phyloP scores from a whole-genome alignment of 1,140 invertebrate genomes.

The Eueides isabella region DNA sequence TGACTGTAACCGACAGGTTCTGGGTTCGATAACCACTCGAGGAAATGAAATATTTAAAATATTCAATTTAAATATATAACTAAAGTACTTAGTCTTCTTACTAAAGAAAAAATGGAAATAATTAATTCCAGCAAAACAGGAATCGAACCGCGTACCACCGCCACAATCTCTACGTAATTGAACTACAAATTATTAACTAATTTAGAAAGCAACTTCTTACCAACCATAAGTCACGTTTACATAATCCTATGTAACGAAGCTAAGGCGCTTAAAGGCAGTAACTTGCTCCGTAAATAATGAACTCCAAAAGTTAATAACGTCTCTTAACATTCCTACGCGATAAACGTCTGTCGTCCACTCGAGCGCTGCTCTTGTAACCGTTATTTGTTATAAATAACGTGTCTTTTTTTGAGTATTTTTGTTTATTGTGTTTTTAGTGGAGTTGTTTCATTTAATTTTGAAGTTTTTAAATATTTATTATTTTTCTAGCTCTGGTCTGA shows the following conservation, averaged over 20 bases:
- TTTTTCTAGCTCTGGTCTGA: too few relatives aligned
- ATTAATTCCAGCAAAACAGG: too few relatives aligned
- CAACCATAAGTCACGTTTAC: slow-evolving; percentile 3
- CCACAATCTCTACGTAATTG: too few relatives aligned
- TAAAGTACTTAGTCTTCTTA: too few relatives aligned
- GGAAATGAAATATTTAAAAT: too few relatives aligned
- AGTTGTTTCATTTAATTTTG: background rate
- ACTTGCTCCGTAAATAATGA: slow-evolving; percentile 33
- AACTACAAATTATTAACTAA: slow-evolving; percentile 3
- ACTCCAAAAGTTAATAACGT: slow-evolving; percentile 32
- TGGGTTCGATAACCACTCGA: too few relatives aligned
- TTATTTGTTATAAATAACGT: background rate
- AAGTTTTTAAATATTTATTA: background rate
- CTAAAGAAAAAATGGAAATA: too few relatives aligned
- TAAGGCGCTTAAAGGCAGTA: slow-evolving; percentile 27
- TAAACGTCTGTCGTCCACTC: slow-evolving; percentile 12
- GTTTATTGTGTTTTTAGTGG: background rate
- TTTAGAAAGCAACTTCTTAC: slow-evolving; percentile 7
- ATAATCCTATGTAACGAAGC: slow-evolving; percentile 33
- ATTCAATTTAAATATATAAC: too few relatives aligned
- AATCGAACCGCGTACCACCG: too few relatives aligned
- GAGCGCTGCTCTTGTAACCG: background rate
- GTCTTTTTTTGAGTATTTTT: background rate
- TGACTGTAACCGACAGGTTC: too few relatives aligned
- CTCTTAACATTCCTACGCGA: slow-evolving; percentile 25